Evolutionary conservation across 2,888 invertebrate genomes (phyloP).

Genomic region (Drosophila maculinotata): DNA sequence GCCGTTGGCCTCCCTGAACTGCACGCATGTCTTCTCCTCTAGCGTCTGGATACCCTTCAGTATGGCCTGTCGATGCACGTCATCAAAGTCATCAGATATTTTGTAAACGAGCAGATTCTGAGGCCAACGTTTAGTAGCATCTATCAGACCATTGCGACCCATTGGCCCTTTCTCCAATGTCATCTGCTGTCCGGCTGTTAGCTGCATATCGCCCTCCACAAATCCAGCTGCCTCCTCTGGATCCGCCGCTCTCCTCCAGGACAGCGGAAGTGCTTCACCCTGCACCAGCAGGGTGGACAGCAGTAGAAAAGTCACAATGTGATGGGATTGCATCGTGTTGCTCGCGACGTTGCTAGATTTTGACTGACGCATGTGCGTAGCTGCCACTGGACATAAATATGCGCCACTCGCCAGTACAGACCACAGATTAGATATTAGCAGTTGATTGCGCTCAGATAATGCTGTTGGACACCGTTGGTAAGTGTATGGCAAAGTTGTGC

Average conservation of each 20-base stretch:
- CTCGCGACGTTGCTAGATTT: constrained; percentile 42
- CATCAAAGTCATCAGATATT: constrained; percentile 75
- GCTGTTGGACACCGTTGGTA: neutral
- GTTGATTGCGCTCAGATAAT: constrained; percentile 46
- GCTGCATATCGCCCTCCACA: constrained; percentile 91
- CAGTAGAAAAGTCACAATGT: constrained; percentile 32
- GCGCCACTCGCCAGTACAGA: neutral
- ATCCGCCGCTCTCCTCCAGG: constrained; percentile 83
- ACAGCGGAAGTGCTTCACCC: constrained; percentile 28
- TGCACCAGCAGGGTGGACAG: constrained; percentile 24
- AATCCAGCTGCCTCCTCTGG: constrained; percentile 91
- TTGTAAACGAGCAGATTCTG: constrained; percentile 88
- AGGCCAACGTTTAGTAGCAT: constrained; percentile 87
- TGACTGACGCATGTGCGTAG: constrained; percentile 31
- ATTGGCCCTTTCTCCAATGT: constrained; percentile 33
- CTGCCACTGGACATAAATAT: constrained; percentile 47
- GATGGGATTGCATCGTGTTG: constrained; percentile 45
- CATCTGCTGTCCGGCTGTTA: constrained; percentile 84
- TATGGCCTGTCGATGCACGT: constrained; percentile 87
- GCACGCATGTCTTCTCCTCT: constrained; percentile 90
- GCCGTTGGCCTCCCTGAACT: constrained; percentile 87
- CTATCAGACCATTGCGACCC: constrained; percentile 87
- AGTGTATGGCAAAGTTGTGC: neutral
- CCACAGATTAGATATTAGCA: constrained; percentile 50
- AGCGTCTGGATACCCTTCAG: constrained; percentile 89